phyloP scores from a whole-genome alignment of 1,140 invertebrate genomes.

The Cataglyphis hispanica region DNA sequence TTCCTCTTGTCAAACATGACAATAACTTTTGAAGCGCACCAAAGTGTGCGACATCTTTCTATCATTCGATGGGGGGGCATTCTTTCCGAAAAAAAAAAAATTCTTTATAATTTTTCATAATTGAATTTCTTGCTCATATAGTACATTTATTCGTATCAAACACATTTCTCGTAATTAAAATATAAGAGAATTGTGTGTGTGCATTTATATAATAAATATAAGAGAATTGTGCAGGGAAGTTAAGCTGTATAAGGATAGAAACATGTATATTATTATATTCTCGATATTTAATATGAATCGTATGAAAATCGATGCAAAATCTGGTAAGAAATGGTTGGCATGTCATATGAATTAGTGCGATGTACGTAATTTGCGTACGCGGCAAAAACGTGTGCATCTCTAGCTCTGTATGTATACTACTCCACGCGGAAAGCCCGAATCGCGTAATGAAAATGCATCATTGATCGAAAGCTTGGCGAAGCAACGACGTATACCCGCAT shows the following conservation, averaged over 20 bases:
- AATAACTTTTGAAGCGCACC: neutral
- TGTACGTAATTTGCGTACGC: slow-evolving; percentile 4
- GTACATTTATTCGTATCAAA: neutral
- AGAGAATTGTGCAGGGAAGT: neutral
- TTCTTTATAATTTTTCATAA: neutral
- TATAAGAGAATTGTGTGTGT: neutral
- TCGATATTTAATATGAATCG: neutral
- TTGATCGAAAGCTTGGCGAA: slow-evolving; percentile 67
- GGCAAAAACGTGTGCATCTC: slow-evolving; percentile 21
- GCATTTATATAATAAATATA: too few relatives aligned
- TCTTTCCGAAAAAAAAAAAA: neutral
- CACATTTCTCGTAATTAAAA: neutral
- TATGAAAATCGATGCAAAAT: neutral
- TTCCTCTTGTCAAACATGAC: neutral
- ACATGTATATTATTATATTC: neutral
- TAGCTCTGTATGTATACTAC: slow-evolving; percentile 23
- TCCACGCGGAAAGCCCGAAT: slow-evolving; percentile 56
- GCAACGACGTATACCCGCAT: slow-evolving; percentile 47
- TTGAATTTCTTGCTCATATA: neutral
- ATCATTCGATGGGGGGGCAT: neutral
- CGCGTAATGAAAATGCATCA: slow-evolving; percentile 71
- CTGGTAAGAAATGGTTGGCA: neutral
- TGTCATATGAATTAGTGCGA: neutral
- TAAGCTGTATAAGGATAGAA: neutral
- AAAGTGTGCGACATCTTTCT: neutral